Evolutionary conservation across 2,113 vertebrate genomes (phyloP).

Genomic region (Periophthalmus modestus): DNA sequence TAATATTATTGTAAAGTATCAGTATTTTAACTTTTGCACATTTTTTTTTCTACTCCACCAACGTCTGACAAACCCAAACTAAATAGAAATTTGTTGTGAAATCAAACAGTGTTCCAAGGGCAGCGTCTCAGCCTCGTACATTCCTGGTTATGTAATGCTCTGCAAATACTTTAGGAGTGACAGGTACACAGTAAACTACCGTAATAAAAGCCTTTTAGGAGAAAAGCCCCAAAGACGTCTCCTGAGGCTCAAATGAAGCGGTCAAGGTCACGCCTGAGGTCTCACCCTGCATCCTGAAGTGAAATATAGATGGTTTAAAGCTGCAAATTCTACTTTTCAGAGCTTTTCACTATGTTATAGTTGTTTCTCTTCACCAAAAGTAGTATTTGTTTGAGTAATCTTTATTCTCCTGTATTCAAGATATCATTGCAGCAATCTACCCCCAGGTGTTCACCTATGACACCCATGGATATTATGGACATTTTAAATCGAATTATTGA

Average conservation of each 20-base stretch:
- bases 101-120: neutral
- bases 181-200: neutral
- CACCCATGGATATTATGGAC: too few species aligned
- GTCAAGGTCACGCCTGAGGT: constrained; percentile 12
- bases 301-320: too few species aligned
- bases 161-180: neutral
- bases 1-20: neutral
- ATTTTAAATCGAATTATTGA: too few species aligned
- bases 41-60: too few species aligned
- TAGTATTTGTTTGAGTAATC: too few species aligned
- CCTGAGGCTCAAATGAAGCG: neutral
- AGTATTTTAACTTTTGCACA: neutral
- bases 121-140: neutral
- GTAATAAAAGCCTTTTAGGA: neutral
- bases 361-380: too few species aligned
- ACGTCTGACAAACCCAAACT: neutral
- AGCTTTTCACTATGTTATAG: too few species aligned
- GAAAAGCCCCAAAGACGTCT: neutral
- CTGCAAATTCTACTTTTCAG: too few species aligned
- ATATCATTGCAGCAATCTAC: too few species aligned
- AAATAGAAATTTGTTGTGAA: neutral
- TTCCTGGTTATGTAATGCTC: constrained; percentile 2
- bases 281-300: constrained; percentile 11
- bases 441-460: too few species aligned
- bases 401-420: too few species aligned